Base-by-base conservation (phyloP, 1,140 invertebrate genomes). In the Bombus impatiens region DNA sequence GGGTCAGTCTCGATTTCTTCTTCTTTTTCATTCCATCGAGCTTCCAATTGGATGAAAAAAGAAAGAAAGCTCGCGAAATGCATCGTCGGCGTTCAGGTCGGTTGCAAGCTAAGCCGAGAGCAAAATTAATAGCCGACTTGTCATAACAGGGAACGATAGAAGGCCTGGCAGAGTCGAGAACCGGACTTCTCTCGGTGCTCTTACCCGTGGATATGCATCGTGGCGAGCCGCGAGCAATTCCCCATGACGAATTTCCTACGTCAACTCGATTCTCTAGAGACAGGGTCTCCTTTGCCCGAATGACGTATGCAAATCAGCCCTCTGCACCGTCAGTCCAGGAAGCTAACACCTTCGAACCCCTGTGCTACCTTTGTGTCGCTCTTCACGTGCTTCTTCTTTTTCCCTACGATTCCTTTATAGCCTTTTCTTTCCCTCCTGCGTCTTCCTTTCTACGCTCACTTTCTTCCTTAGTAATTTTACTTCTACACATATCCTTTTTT, bases 51-150 rank as follows among this genome's bases (percentile, higher is more conserved):
- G 32, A 40, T 8, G 25, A 32, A 57, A 65, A 47, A 70, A 42
- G 13, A 37, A 35, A 70, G 40, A 42, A 57, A 70, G 9, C 28
- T 3, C n/a, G 44, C 47, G 74, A 81, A 82, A 47, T 53, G 83
- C 82, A 68, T 86, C 62, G 57, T 68, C 71, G 79, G 78, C 75
- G 80, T 74, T 42, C 82, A 62, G 47, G 71, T 78, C 77, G 70
- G 62, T 22, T 82, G 67, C 65, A 53, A 47, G 88, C 81, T 78
- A 86, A 89, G 83, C 76, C 71, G 75, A 91, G 87, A 90, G 87
- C 84, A 89, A 90, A 91, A 91, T 91, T 91, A 91, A 91, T 91
- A 91, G 90, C 82, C 87, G 87, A 87, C 81, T 91, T 91, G 90
- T 91, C 90, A 90, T 87, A 91, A 91, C 90, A 90, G 89, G 68